Percentiles rank a stretch among this genome's conserved stretches.
These are phyloP conservation scores for Lithophane socia DNA, from an alignment of 2,888 invertebrate genomes.

Conservation along the genomic window DNA sequence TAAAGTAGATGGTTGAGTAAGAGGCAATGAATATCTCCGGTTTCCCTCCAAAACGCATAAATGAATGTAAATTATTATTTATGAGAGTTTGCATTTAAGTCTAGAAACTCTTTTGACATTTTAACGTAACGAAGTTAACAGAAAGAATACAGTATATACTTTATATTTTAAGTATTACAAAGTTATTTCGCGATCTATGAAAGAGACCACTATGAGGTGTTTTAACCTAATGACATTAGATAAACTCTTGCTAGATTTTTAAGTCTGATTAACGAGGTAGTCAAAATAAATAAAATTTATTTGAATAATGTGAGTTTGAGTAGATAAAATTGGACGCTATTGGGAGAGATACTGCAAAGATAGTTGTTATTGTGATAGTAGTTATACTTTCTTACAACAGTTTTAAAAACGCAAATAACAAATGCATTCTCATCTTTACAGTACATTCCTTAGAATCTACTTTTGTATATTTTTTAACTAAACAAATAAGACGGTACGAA, in stretches of 20 bases:
- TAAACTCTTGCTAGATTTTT: conserved; percentile 45
- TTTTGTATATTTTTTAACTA: conserved; percentile 4
- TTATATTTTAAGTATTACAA: conserved; percentile 27
- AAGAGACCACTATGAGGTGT: conserved; percentile 36
- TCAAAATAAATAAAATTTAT: conserved; percentile 47
- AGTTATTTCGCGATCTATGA: conserved; percentile 31
- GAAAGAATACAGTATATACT: conserved; percentile 30
- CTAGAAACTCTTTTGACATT: conserved; percentile 23
- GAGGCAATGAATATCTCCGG: not conserved
- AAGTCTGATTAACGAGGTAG: conserved; percentile 56
- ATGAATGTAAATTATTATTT: not conserved
- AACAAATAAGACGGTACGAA: conserved; percentile 54
- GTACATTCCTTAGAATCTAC: conserved; percentile 34
- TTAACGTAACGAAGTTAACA: conserved; percentile 23
- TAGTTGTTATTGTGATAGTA: not conserved
- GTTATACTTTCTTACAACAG: conserved; percentile 13
- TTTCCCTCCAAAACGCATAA: not conserved
- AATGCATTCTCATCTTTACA: conserved; percentile 31
- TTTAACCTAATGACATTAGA: conserved; percentile 45
- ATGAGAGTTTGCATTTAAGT: conserved; percentile 31
- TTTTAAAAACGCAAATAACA: not conserved
- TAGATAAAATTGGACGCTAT: conserved; percentile 54
- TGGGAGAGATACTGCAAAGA: conserved; percentile 34
- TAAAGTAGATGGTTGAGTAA: conserved; percentile 3
- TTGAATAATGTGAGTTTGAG: conserved; percentile 41